Base-by-base conservation (phyloP, 2,888 invertebrate genomes). In the Microplitis deprimator region DNA sequence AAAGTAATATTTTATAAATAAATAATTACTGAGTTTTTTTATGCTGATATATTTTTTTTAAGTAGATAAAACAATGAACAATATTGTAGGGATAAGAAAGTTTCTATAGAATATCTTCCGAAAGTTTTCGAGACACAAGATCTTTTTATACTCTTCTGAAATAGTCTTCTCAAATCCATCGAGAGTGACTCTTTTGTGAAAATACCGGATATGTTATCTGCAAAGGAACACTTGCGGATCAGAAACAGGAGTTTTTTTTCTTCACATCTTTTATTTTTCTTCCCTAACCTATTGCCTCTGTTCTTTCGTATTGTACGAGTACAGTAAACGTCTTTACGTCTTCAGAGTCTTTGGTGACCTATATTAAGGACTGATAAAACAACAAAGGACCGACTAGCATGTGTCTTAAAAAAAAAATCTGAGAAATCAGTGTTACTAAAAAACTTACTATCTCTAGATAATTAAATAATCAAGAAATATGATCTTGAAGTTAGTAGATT, bases 171-270 rank as follows among this genome's bases (percentile, higher is more conserved):
- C 17, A 40, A 64, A 72, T 62, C 62, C 72, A 72, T 10, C n/a
- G 17, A 62, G 62, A 72, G 64, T 64, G 41, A 39, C 64, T 72
- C 72, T 72, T 40, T 72, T 72, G 72, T 72, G 61, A 76, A n/a
- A 50, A 61, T 64, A 69, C 29, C 16, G 69, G 64, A 69, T 60
- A 69, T 41, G 77, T 71, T 79, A 80, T 80, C 81, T 77, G 41
- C 69, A 77, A 77, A 80, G 76, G 77, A 80, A 82, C 81, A 79
- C 81, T 80, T 77, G 74, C 50, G 75, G 75, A 78, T 75, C 75
- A 78, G 64, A 75, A 78, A 78, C 72, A 50, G 75, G 13, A 50
- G 64, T 76, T 76, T 61, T 59, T 59, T 69, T 61, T 16, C 64
- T 73, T 75, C 40, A 50, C 59, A 68, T 69, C 68, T 50, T 59